Percentiles rank a stretch among this genome's conserved stretches.
phyloP scores from a whole-genome alignment of 1,140 invertebrate genomes.

The Cyclargus thomasi region DNA sequence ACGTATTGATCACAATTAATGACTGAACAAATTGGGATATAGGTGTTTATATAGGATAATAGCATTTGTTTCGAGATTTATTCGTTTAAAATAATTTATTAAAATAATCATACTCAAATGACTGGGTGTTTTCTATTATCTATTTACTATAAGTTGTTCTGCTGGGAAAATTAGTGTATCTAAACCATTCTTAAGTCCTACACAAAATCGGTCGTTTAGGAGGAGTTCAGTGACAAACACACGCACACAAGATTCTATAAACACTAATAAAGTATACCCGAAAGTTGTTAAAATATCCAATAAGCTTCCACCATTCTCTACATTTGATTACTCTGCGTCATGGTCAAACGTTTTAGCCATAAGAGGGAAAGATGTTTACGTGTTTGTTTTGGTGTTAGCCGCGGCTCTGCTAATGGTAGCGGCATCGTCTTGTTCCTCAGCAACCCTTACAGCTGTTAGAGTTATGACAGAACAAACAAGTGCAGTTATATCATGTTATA shows the following conservation, averaged over 20 bases:
- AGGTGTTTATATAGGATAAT: not conserved
- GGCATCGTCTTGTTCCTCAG: slow-evolving; percentile 38
- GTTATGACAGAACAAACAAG: not conserved
- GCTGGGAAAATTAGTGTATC: too few relatives aligned
- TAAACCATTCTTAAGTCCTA: too few relatives aligned
- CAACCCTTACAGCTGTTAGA: slow-evolving; percentile 20
- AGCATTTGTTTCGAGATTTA: too few relatives aligned
- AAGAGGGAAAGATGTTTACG: slow-evolving; percentile 43
- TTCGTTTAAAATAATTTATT: too few relatives aligned
- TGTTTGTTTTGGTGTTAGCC: slow-evolving; percentile 64
- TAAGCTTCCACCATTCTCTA: slow-evolving; percentile 17
- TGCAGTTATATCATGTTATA: not conserved
- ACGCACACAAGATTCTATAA: too few relatives aligned
- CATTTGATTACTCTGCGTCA: slow-evolving; percentile 23
- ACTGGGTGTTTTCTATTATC: too few relatives aligned
- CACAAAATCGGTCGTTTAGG: too few relatives aligned
- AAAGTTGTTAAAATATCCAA: too few relatives aligned
- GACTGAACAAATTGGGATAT: not conserved
- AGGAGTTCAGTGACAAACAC: too few relatives aligned
- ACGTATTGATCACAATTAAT: not conserved
- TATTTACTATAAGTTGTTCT: too few relatives aligned
- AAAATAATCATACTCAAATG: too few relatives aligned
- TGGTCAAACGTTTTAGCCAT: slow-evolving; percentile 44
- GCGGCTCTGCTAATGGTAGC: slow-evolving; percentile 47
- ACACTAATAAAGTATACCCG: too few relatives aligned